Base-by-base conservation (phyloP, 2,888 invertebrate genomes). In the Drosophila paranaensis region DNA sequence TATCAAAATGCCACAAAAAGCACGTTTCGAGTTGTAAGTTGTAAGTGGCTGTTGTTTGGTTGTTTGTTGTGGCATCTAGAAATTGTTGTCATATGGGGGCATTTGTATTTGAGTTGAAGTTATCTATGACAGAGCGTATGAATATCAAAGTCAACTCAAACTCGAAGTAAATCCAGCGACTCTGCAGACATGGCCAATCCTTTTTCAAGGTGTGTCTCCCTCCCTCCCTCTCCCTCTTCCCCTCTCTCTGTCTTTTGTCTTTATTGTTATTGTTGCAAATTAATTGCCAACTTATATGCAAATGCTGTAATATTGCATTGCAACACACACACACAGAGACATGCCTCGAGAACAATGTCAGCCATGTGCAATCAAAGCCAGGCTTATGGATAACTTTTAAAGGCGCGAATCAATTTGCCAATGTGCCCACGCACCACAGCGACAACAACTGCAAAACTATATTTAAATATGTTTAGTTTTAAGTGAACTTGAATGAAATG, bases 201-300 rank as follows among this genome's bases (percentile, higher is more conserved):
- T 88, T 60, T 69, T 72, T 54, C 33, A 56, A 80, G 88, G 84
- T 76, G 84, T 85, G 84, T 67, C 86, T 16, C 27, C n/a, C 25
- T 1, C 25, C 6, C 25, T 11, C 30, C 9, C n/a, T 8, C n/a
- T 40, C 40, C 6, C 45, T 13, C 20, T 10, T n/a, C 9, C n/a
- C 8, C n/a, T 40, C 40, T 42, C 40, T 64, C 8, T 1, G 9
- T n/a, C 66, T 72, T 58, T 64, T 54, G 60, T 73, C 67, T 56
- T 69, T 65, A 71, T 82, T 73, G 65, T 69, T 65, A 61, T 74
- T 66, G 66, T 67, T 69, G 76, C 71, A 62, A 73, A 81, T 87
- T 89, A 86, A 86, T 87, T 87, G 89, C 80, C 82, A 80, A 79
- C 85, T 82, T 82, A 66, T 89, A 87, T 87, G 86, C 80, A 89